Evolutionary conservation across 1,140 invertebrate species (phyloP).

Genomic region (Drosophila tani): DNA sequence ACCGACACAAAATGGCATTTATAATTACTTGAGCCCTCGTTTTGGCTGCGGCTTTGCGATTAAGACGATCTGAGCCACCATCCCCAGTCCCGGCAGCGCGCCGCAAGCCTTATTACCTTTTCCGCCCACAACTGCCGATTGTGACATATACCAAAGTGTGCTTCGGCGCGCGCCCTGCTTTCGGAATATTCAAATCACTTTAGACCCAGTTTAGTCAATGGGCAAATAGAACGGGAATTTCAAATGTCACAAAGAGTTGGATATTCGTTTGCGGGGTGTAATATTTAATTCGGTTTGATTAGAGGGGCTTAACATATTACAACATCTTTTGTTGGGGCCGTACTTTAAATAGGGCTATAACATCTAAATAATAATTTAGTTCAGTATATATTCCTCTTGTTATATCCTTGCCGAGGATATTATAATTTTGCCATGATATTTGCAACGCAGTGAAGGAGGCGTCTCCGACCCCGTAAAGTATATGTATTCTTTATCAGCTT

Average conservation of each 20-base stretch:
- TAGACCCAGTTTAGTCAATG: slow-evolving; percentile 5
- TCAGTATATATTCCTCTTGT: too few relatives aligned
- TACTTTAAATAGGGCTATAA: too few relatives aligned
- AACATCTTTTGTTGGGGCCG: too few relatives aligned
- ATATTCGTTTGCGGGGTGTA: background rate
- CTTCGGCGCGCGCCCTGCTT: background rate
- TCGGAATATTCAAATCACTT: slow-evolving; percentile 41
- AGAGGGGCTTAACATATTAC: background rate
- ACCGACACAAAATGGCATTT: slow-evolving; percentile 60
- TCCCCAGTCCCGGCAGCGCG: background rate
- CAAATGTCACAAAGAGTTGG: background rate
- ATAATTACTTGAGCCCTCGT: slow-evolving; percentile 69
- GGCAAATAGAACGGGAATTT: slow-evolving; percentile 1
- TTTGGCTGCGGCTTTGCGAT: slow-evolving; percentile 57
- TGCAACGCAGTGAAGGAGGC: too few relatives aligned
- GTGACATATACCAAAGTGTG: slow-evolving; percentile 12
- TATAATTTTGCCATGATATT: too few relatives aligned
- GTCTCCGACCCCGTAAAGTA: too few relatives aligned
- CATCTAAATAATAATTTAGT: too few relatives aligned
- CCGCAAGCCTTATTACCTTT: background rate
- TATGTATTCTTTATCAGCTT: too few relatives aligned
- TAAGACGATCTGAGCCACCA: slow-evolving; percentile 38
- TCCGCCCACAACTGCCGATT: background rate
- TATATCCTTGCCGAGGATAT: too few relatives aligned
- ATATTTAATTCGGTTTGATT: slow-evolving; percentile 12